These are phyloP conservation scores for Cebidichthys violaceus DNA, from an alignment of 2,113 vertebrate species.

Conservation along the genomic window DNA sequence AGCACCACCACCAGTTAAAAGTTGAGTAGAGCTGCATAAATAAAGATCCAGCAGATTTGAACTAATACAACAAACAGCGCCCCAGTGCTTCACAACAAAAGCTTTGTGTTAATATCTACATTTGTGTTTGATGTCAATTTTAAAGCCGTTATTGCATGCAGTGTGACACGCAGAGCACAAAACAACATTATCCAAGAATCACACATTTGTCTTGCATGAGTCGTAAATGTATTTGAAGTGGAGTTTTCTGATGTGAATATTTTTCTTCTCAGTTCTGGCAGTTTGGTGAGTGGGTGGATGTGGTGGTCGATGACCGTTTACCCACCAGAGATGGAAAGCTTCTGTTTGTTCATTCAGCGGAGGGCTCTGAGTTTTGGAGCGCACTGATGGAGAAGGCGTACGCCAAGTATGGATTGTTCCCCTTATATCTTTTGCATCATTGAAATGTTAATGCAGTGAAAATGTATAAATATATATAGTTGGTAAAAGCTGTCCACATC, in stretches of 20 bases:
- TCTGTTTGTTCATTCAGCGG: constrained; percentile 84
- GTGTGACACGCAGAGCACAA: not conserved
- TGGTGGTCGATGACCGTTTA: constrained; percentile 84
- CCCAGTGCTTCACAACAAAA: not conserved
- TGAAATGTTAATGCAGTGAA: not conserved
- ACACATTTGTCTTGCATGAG: not conserved
- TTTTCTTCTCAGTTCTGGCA: constrained; percentile 83
- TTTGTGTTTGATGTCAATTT: not conserved
- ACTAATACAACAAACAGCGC: not conserved
- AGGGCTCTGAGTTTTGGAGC: constrained; percentile 85
- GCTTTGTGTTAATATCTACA: not conserved
- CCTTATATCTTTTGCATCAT: not conserved
- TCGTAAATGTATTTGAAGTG: not conserved
- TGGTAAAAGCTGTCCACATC: not conserved
- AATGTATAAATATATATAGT: not conserved
- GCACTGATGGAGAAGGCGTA: constrained; percentile 81
- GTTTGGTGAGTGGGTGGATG: constrained; percentile 85
- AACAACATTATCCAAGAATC: not conserved
- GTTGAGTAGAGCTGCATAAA: not conserved
- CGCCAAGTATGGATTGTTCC: constrained; percentile 74
- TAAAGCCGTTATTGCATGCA: not conserved
- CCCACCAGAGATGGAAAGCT: constrained; percentile 82
- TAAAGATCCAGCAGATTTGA: not conserved
- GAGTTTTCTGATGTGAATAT: not conserved
- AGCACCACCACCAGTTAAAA: not conserved